Conservation (phyloP, 2,888 invertebrate species). For the Zaprionus lineosus region DNA sequence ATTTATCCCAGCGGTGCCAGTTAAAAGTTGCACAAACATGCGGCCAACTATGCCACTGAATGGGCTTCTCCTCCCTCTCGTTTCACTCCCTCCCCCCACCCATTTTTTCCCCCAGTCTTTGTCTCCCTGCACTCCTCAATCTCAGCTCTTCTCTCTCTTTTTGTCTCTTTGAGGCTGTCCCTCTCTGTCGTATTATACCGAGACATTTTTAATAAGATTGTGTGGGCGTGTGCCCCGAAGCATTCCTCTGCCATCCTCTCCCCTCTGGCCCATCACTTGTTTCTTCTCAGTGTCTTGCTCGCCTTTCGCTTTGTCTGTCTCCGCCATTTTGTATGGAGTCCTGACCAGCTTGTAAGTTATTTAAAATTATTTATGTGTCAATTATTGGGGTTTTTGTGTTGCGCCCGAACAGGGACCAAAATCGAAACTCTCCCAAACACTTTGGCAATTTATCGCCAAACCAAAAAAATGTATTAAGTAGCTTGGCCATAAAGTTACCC, state of each 20-base stretch:
- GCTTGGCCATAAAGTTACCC: slow-evolving; percentile 37
- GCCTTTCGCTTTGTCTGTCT: not conserved
- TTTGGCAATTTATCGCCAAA: slow-evolving; percentile 33
- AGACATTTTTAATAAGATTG: slow-evolving; percentile 72
- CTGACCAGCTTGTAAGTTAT: slow-evolving; percentile 50
- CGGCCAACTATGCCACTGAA: slow-evolving; percentile 43
- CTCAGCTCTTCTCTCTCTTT: not conserved
- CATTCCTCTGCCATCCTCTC: not conserved
- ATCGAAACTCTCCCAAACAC: slow-evolving; percentile 34
- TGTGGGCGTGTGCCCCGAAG: slow-evolving; percentile 51
- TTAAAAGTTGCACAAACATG: slow-evolving; percentile 64
- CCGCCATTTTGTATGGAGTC: not conserved
- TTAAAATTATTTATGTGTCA: slow-evolving; percentile 73
- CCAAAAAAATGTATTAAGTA: slow-evolving; percentile 29
- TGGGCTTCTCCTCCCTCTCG: too few species aligned
- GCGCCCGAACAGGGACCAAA: slow-evolving; percentile 17
- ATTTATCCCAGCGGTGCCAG: slow-evolving; percentile 72
- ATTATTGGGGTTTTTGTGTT: slow-evolving; percentile 53
- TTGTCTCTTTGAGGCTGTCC: not conserved
- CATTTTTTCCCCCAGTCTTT: not conserved
- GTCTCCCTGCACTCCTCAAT: not conserved
- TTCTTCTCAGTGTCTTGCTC: slow-evolving; percentile 4
- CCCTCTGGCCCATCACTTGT: too few species aligned
- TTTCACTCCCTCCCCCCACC: not conserved
- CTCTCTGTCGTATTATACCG: slow-evolving; percentile 45